Percentiles rank a stretch among this genome's conserved stretches.
Evolutionary conservation across 2,888 invertebrate species (phyloP).

Genomic region (Apodemia duryi): DNA sequence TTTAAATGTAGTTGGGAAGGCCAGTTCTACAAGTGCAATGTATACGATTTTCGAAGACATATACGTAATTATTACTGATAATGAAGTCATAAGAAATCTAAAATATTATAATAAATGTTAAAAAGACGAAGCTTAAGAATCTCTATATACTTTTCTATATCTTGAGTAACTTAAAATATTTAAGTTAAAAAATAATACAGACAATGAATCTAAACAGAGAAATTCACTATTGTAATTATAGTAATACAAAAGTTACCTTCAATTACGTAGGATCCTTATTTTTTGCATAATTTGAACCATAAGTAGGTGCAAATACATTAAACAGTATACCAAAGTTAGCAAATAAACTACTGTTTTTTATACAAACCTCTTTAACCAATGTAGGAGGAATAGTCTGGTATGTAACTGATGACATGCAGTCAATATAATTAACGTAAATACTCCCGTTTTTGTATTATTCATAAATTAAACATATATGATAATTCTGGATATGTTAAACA

Average conservation of each 20-base stretch:
- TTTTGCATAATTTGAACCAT: slow-evolving; percentile 51
- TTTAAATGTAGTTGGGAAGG: slow-evolving; percentile 61
- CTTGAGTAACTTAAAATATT: slow-evolving; percentile 12
- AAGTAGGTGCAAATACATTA: slow-evolving; percentile 55
- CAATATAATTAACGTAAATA: not conserved
- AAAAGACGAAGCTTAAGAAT: slow-evolving; percentile 64
- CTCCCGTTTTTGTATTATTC: slow-evolving; percentile 35
- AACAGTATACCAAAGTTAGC: slow-evolving; percentile 79
- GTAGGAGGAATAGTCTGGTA: slow-evolving; percentile 15
- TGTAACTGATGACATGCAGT: slow-evolving; percentile 11
- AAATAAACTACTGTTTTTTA: slow-evolving; percentile 50
- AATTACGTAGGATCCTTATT: slow-evolving; percentile 54
- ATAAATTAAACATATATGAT: slow-evolving; percentile 23
- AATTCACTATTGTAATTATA: slow-evolving; percentile 53
- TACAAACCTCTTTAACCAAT: slow-evolving; percentile 19
- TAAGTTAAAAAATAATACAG: slow-evolving; percentile 39
- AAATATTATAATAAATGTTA: slow-evolving; percentile 64
- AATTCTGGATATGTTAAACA: slow-evolving; percentile 22
- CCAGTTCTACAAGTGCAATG: slow-evolving; percentile 79
- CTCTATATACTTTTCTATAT: slow-evolving; percentile 60
- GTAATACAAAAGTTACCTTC: slow-evolving; percentile 73
- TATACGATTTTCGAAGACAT: slow-evolving; percentile 79
- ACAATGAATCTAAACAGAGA: slow-evolving; percentile 40
- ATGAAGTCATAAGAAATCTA: slow-evolving; percentile 69
- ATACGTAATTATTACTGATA: slow-evolving; percentile 76